A percentile compares a stretch with the other conserved stretches of the same genome.
These are phyloP conservation scores for Zhengitettix transpicula DNA, from an alignment of 2,888 invertebrate genomes.

Conservation along the genomic window DNA sequence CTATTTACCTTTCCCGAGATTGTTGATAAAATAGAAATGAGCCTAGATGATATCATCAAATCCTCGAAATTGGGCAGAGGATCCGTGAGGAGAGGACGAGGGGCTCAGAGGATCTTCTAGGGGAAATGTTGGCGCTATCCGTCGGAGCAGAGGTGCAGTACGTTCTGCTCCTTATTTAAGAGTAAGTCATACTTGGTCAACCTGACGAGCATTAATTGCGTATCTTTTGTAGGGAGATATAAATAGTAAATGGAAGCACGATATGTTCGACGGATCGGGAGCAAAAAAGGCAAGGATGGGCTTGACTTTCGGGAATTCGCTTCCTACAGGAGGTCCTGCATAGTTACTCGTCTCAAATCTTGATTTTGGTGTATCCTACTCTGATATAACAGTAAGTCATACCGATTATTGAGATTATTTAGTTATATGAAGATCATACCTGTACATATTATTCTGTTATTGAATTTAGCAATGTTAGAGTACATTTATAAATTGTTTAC, in stretches of 20 bases:
- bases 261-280: constrained; percentile 67
- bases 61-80: constrained; percentile 42
- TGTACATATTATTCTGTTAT: too few species aligned
- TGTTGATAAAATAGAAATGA: constrained; percentile 94
- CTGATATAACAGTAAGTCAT: constrained; percentile 69
- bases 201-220: not conserved
- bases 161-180: constrained; percentile 46
- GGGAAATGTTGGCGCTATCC: constrained; percentile 26
- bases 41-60: constrained; percentile 92
- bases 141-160: constrained; percentile 38
- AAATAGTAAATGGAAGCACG: constrained; percentile 95
- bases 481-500: too few species aligned
- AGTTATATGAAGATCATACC: not conserved
- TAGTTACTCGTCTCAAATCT: constrained; percentile 91
- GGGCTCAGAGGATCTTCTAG: constrained; percentile 40
- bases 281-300: constrained; percentile 24
- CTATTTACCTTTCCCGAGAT: constrained; percentile 33
- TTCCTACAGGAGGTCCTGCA: constrained; percentile 42
- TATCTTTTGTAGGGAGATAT: constrained; percentile 62
- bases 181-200: constrained; percentile 31
- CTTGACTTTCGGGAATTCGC: constrained; percentile 23
- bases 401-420: not conserved
- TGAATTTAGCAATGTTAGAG: too few species aligned
- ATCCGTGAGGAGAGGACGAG: constrained; percentile 22
- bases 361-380: constrained; percentile 93